Conservation (phyloP, 2,797 vertebrate species). For the Brachymystax lenok region DNA sequence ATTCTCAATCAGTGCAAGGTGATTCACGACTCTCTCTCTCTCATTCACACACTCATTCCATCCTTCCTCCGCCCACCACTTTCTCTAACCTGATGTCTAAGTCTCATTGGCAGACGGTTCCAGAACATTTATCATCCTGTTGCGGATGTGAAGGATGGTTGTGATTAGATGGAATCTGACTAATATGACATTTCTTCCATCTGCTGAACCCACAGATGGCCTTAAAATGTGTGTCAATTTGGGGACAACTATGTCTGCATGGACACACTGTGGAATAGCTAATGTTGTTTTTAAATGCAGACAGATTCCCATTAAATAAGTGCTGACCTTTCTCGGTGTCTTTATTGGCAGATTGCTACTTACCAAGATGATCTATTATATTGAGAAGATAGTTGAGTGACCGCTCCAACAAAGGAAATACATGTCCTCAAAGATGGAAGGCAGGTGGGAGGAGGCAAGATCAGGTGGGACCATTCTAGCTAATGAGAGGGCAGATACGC, state of each 20-base stretch:
- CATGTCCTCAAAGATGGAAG: no score
- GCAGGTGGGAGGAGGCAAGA: no score
- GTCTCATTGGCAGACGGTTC: not conserved
- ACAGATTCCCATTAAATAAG: no score
- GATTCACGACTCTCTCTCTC: conserved; percentile 25
- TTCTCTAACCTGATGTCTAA: not conserved
- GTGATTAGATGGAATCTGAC: conserved; percentile 11
- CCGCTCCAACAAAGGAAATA: no score
- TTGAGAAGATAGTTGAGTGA: no score
- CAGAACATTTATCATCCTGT: not conserved
- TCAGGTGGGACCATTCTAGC: no score
- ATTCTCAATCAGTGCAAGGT: conserved; percentile 98
- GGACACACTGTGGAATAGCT: not conserved
- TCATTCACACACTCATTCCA: not conserved
- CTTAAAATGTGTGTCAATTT: not conserved
- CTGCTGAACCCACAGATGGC: not conserved
- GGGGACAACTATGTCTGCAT: not conserved
- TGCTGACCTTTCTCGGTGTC: not conserved
- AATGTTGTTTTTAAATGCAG: no score
- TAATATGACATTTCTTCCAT: conserved; percentile 5
- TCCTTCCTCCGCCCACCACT: not conserved
- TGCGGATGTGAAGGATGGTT: not conserved
- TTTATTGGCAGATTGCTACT: not conserved
- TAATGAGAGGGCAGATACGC: no score
- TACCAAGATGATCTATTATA: not conserved